phyloP scores from a whole-genome alignment of 2,113 vertebrate species.

The Pachypanchax playfairii region DNA sequence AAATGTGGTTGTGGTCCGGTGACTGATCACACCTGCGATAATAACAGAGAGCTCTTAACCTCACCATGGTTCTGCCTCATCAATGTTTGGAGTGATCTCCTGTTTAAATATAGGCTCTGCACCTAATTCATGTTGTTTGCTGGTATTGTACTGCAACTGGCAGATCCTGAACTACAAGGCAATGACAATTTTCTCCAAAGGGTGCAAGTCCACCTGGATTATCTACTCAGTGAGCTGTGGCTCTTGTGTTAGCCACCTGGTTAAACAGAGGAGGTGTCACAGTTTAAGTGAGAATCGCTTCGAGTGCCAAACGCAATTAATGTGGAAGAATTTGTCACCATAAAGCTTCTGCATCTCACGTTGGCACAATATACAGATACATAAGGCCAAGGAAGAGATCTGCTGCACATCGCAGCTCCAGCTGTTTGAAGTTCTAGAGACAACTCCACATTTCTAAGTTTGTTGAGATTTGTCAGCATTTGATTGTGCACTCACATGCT shows the following conservation, averaged over 20 bases:
- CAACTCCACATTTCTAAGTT: conserved; percentile 22
- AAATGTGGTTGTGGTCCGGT: conserved; percentile 75
- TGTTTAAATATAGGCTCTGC: conserved; percentile 73
- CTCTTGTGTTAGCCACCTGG: conserved; percentile 62
- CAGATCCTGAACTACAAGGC: conserved; percentile 41
- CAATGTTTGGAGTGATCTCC: conserved; percentile 69
- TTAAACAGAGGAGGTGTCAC: conserved; percentile 61
- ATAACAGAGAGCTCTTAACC: conserved; percentile 70
- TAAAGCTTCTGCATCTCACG: conserved; percentile 38
- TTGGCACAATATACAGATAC: conserved; percentile 16
- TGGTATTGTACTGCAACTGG: conserved; percentile 34
- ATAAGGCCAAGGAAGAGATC: conserved; percentile 14
- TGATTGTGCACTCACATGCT: conserved; percentile 9
- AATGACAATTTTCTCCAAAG: conserved; percentile 56
- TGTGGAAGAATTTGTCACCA: conserved; percentile 48
- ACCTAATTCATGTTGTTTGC: conserved; percentile 58
- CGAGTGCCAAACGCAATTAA: conserved; percentile 53
- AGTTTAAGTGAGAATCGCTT: conserved; percentile 40
- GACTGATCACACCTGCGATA: conserved; percentile 80
- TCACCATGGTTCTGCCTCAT: conserved; percentile 64
- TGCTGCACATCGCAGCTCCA: too few relatives aligned
- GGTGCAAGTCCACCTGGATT: conserved; percentile 42
- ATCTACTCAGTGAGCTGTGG: conserved; percentile 37
- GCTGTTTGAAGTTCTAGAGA: conserved; percentile 8
- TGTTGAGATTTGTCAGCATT: conserved; percentile 15